phyloP scores from a whole-genome alignment of 2,113 vertebrate genomes.

The Tretioscincus oriximinensis region DNA sequence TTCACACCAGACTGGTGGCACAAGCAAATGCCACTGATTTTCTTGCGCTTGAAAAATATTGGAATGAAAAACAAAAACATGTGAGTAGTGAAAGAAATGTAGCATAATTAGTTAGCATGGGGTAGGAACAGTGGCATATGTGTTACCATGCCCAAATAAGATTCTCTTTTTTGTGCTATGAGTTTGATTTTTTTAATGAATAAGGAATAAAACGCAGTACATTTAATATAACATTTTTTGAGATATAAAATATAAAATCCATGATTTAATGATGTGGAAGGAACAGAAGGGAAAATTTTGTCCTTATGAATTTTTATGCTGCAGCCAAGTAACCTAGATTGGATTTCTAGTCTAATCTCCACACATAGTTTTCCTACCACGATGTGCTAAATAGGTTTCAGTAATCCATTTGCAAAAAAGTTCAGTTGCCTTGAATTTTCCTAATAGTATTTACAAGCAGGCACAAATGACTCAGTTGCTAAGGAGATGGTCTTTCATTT shows the following conservation, averaged over 20 bases:
- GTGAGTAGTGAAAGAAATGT: not conserved
- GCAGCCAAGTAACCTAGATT: too few species aligned
- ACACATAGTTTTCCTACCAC: too few species aligned
- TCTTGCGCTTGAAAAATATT: not conserved
- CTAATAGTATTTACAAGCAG: too few species aligned
- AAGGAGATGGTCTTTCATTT: too few species aligned
- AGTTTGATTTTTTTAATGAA: not conserved
- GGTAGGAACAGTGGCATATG: not conserved
- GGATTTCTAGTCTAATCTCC: too few species aligned
- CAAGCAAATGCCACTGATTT: not conserved
- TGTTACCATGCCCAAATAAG: not conserved
- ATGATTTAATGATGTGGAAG: not conserved
- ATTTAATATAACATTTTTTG: not conserved
- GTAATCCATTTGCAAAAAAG: too few species aligned
- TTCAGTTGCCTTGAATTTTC: too few species aligned
- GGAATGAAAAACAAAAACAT: conserved; percentile 3
- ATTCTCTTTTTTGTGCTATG: not conserved
- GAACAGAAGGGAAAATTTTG: too few species aligned
- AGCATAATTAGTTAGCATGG: not conserved
- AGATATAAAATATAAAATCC: not conserved
- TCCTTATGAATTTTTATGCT: too few species aligned
- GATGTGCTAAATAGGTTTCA: too few species aligned
- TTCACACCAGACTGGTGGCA: not conserved
- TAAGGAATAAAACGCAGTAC: accelerated
- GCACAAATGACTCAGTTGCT: too few species aligned